Evolutionary conservation across 1,140 invertebrate genomes (phyloP).

Genomic region (Cyclina sinensis): DNA sequence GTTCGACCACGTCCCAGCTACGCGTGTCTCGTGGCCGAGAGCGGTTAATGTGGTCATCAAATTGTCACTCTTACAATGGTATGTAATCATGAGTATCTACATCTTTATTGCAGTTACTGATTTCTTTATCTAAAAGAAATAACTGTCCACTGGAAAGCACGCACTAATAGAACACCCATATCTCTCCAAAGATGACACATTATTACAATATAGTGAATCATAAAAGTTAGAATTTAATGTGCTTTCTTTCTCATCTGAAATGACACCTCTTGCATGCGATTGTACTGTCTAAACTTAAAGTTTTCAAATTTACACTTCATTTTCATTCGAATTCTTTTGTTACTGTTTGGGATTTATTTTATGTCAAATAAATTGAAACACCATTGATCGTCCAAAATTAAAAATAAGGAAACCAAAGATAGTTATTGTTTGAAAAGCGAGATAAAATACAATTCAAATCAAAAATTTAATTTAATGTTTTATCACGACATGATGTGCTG

Average conservation of each 20-base stretch:
- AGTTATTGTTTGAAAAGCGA: too few species aligned
- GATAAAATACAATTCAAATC: too few species aligned
- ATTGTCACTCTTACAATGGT: slow-evolving; percentile 12
- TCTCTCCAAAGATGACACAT: slow-evolving; percentile 7
- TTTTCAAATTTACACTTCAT: too few species aligned
- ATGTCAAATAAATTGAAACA: too few species aligned
- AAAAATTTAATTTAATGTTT: too few species aligned
- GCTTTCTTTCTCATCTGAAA: not conserved
- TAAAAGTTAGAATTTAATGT: slow-evolving; percentile 40
- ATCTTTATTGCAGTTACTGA: slow-evolving; percentile 4
- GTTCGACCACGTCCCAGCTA: not conserved
- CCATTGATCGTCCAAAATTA: too few species aligned
- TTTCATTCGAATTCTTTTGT: too few species aligned
- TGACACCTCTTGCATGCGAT: slow-evolving; percentile 7
- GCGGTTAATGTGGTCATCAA: slow-evolving; percentile 4
- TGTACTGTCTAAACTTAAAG: too few species aligned
- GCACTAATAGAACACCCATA: not conserved
- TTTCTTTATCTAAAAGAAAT: slow-evolving; percentile 41
- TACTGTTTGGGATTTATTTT: too few species aligned
- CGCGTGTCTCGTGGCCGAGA: not conserved
- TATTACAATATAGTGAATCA: not conserved
- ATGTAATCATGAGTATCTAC: slow-evolving; percentile 28
- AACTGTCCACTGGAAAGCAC: not conserved
- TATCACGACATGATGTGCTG: too few species aligned
- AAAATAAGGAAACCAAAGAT: too few species aligned